phyloP scores from a whole-genome alignment of 1,140 invertebrate species.

The Drosophila mojavensis region DNA sequence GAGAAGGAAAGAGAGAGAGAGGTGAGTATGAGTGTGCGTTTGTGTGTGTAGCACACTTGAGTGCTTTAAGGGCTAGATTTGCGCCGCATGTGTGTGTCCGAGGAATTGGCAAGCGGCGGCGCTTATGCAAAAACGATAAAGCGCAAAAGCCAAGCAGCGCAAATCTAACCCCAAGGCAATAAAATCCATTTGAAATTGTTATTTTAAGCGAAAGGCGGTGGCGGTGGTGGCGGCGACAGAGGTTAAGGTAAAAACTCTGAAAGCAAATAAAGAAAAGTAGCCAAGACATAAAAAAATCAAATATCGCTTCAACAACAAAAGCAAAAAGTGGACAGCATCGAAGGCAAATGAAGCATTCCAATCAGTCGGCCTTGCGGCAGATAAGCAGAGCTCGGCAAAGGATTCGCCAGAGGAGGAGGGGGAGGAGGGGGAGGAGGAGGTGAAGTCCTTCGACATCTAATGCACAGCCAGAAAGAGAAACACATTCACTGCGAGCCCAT shows the following conservation, averaged over 20 bases:
- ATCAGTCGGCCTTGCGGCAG: constrained; percentile 32
- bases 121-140: constrained; percentile 81
- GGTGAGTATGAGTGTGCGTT: background rate
- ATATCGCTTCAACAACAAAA: constrained; percentile 48
- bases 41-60: constrained; percentile 53
- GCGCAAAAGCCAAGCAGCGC: constrained; percentile 49
- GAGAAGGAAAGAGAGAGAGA: background rate
- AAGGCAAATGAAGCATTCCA: constrained; percentile 56
- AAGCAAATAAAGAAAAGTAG: constrained; percentile 42
- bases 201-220: constrained; percentile 75
- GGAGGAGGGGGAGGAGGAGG: background rate
- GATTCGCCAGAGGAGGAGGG: constrained; percentile 17
- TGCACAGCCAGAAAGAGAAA: background rate
- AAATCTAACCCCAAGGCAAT: constrained; percentile 75
- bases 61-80: constrained; percentile 39
- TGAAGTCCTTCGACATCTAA: constrained; percentile 41
- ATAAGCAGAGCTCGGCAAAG: constrained; percentile 44
- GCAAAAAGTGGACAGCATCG: constrained; percentile 38
- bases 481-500: constrained; percentile 14
- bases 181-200: constrained; percentile 83
- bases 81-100: constrained; percentile 45
- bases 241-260: constrained; percentile 17
- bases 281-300: constrained; percentile 75
- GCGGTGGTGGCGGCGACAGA: constrained; percentile 40
- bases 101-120: constrained; percentile 70